Evolutionary conservation across 2,113 vertebrate species (phyloP).

Genomic region (Alethe diademata): DNA sequence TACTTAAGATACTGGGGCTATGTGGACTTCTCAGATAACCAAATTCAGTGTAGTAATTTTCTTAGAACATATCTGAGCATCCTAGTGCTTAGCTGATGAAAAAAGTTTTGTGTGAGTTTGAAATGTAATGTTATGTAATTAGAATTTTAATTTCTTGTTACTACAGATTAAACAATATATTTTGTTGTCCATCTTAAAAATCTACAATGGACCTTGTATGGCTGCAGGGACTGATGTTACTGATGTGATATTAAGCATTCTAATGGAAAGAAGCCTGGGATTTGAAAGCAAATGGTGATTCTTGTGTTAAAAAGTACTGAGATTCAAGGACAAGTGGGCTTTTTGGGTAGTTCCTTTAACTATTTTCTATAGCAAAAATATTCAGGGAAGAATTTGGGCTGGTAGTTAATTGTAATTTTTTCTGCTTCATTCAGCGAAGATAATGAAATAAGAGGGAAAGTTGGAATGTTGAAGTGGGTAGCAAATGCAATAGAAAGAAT

Average conservation of each 20-base stretch:
- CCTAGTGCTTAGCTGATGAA: neutral
- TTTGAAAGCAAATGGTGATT: neutral
- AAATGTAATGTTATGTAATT: neutral
- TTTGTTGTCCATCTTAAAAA: neutral
- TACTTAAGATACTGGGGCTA: neutral
- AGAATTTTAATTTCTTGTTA: neutral
- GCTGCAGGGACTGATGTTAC: neutral
- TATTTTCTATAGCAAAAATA: neutral
- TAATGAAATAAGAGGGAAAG: neutral
- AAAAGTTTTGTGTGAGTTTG: neutral
- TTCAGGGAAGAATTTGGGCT: neutral
- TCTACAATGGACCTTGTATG: neutral
- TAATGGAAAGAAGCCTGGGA: neutral
- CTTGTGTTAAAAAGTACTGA: neutral
- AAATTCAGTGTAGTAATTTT: neutral
- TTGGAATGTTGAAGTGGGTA: neutral
- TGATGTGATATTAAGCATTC: neutral
- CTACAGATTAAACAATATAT: neutral
- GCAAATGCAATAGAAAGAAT: neutral
- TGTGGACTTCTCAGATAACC: neutral
- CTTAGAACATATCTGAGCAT: neutral
- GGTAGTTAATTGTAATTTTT: neutral
- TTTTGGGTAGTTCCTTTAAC: neutral
- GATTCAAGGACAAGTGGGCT: neutral
- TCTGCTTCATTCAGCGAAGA: neutral